Evolutionary conservation across 2,113 vertebrate species (phyloP).

Genomic region (Myiagra hebetior): DNA sequence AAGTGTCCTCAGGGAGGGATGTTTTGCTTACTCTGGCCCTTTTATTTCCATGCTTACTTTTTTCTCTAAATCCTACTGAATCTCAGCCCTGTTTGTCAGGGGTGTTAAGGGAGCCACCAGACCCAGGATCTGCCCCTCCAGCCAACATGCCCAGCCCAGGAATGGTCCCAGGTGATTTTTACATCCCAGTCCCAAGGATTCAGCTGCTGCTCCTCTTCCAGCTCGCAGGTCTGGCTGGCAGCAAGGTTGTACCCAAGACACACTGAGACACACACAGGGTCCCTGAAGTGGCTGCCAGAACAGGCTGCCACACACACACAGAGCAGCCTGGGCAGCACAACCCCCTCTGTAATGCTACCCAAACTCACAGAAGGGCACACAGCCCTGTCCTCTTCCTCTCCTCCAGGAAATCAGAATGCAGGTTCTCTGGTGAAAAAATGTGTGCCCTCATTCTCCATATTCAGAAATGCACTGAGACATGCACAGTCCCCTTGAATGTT

Average conservation of each 20-base stretch:
- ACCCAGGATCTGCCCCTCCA: rapidly evolving
- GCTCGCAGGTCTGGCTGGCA: not conserved
- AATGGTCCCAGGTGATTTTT: not conserved
- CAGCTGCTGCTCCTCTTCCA: not conserved
- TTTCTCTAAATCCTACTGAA: not conserved
- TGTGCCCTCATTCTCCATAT: not conserved
- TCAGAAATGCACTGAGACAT: not conserved
- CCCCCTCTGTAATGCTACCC: not conserved
- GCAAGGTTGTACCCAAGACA: not conserved
- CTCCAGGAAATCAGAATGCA: not conserved
- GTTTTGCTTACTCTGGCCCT: not conserved
- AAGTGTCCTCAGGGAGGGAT: not conserved
- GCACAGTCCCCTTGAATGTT: not conserved
- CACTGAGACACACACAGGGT: not conserved
- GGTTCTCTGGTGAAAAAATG: not conserved
- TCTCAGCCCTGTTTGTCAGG: not conserved
- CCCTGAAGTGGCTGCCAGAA: not conserved
- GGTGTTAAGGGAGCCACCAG: not conserved
- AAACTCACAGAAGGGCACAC: not conserved
- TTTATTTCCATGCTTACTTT: not conserved
- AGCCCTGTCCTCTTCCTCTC: not conserved
- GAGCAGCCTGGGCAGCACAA: rapidly evolving
- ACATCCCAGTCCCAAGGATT: not conserved
- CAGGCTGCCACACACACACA: not conserved
- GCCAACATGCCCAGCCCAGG: not conserved